A percentile compares a stretch with the other conserved stretches of the same genome.
phyloP scores from a whole-genome alignment of 2,113 vertebrate genomes.

The western clawed frog (Xenopus tropicalis) region DNA sequence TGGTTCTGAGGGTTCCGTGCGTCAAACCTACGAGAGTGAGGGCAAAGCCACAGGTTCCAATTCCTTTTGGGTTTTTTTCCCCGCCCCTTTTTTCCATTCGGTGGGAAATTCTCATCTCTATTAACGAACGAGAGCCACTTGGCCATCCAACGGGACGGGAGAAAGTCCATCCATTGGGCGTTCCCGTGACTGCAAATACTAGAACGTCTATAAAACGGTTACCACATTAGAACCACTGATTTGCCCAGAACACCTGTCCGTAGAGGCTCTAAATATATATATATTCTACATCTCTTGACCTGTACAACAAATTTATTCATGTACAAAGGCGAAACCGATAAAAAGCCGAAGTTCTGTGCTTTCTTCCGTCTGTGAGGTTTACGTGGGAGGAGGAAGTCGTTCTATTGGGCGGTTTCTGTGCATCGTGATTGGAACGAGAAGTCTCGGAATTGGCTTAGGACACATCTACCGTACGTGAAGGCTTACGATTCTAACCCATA shows the following conservation, averaged over 20 bases:
- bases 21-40: too few species aligned
- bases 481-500: neutral
- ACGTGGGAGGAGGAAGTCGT: neutral
- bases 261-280: constrained; percentile 1
- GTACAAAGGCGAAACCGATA: constrained; percentile 10
- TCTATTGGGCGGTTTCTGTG: constrained; percentile 26
- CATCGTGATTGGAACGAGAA: neutral
- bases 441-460: neutral
- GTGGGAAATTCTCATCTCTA: neutral
- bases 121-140: neutral
- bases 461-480: too few species aligned
- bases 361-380: neutral
- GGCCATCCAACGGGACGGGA: neutral
- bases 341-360: constrained; percentile 26
- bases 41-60: too few species aligned
- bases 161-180: neutral
- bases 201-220: constrained; percentile 16
- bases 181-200: neutral
- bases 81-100: neutral
- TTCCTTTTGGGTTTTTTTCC: neutral
- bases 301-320: constrained; percentile 23
- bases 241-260: neutral
- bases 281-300: constrained; percentile 15
- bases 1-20: too few species aligned
- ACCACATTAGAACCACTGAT: neutral